Evolutionary conservation across 37 sponge, comb jelly and placozoan species (phyloP).

Genomic region (Hexactinellida sp.): DNA sequence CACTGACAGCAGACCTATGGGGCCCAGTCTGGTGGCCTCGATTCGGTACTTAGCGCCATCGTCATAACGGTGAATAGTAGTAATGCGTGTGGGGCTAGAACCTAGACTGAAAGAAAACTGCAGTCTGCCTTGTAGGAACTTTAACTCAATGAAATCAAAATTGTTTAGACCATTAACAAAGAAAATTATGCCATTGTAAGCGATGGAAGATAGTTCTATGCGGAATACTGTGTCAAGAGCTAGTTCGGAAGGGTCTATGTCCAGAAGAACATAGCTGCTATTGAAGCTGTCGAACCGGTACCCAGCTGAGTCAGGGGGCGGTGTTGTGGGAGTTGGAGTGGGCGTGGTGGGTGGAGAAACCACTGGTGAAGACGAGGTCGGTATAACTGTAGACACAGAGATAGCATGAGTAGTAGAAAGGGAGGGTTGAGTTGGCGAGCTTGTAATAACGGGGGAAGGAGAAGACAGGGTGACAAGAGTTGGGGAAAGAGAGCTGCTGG

Average conservation of each 20-base stretch:
- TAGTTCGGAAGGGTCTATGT: not conserved
- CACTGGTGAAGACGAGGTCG: not conserved
- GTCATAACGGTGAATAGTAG: not conserved
- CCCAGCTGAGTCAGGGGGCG: not conserved
- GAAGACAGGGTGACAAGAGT: not conserved
- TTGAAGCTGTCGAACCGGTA: not conserved
- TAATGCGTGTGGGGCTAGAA: not conserved
- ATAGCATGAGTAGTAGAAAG: not conserved
- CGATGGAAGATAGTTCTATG: not conserved
- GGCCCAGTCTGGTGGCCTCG: not conserved
- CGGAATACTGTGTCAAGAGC: not conserved
- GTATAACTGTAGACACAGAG: not conserved
- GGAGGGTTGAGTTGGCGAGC: not conserved
- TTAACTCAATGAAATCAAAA: not conserved
- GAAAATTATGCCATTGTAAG: not conserved
- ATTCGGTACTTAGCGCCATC: not conserved
- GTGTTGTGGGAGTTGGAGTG: not conserved
- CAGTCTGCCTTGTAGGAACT: not conserved
- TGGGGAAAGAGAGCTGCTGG: too few species aligned
- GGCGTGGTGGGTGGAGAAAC: not conserved
- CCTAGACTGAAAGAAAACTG: constrained; percentile 7
- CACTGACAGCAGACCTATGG: not conserved
- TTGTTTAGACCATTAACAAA: not conserved
- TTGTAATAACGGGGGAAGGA: not conserved
- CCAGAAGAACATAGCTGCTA: not conserved